These are phyloP conservation scores for Copsychus sechellarum DNA, from an alignment of 2,113 vertebrate genomes.

Conservation along the genomic window DNA sequence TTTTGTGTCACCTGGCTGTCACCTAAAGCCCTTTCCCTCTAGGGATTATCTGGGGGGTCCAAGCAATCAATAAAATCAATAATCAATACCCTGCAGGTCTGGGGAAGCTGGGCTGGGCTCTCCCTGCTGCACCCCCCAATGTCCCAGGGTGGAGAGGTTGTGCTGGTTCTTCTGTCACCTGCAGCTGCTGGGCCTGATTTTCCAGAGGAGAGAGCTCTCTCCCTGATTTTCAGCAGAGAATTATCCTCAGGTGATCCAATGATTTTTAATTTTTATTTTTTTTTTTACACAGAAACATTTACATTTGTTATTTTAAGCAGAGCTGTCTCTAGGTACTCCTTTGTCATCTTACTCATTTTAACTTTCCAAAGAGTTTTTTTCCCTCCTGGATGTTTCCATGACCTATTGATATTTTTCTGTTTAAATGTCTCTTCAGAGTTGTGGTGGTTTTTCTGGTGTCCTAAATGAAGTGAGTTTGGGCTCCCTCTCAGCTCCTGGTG, in stretches of 20 bases:
- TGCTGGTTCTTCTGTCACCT: background rate
- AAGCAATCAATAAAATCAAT: background rate
- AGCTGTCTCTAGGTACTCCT: background rate
- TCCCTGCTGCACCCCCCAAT: background rate
- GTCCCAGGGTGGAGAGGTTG: rapidly evolving
- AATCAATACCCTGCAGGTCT: background rate
- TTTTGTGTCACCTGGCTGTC: background rate
- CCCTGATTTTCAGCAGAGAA: rapidly evolving
- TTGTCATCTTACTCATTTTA: background rate
- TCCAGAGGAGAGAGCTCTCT: background rate
- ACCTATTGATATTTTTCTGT: background rate
- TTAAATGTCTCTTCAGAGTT: background rate
- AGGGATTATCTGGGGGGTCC: rapidly evolving
- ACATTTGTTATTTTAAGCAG: background rate
- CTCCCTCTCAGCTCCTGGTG: background rate
- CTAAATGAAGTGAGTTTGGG: background rate
- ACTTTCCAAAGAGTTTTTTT: background rate
- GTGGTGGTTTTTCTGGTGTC: background rate
- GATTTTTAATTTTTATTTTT: background rate
- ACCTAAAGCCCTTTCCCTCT: background rate
- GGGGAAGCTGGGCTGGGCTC: background rate
- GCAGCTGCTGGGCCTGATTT: background rate
- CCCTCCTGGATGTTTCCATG: background rate
- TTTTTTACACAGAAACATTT: background rate
- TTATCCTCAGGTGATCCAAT: conserved; percentile 14